Base-by-base conservation (phyloP, 2,888 invertebrate species). In the Argyresthia albistria region DNA sequence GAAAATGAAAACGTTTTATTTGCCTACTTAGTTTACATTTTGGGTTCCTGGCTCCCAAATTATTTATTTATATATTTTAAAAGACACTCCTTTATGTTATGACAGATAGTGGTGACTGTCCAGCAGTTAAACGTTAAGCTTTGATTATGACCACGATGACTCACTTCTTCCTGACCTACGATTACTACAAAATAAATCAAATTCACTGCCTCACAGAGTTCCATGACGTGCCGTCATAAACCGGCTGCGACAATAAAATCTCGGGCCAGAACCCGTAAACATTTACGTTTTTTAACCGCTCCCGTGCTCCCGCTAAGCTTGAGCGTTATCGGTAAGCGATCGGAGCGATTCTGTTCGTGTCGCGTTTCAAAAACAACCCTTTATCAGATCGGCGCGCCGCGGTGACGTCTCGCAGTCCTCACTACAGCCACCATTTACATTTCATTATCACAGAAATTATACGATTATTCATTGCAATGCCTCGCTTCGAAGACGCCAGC, bases 311-410 rank as follows among this genome's bases (percentile, higher is more conserved):
- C 82, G 83, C 66, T 62, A 62, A 57, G 61, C 61, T 25, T 25
- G 65, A 65, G 66, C 76, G 78, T 84, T 84, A 86, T 86, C 79
- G 79, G 69, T 69, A 79, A 79, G 67, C 76, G 67, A 80, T 78
- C 69, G 37, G n/a, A 64, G 64, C 39, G 64, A 66, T 62, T 25
- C 60, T 65, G 63, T 69, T 66, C 64, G 62, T 69, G 69, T 70
- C 77, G 76, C 74, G 76, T 14, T 36, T n/a, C 37, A 11, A 15
- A 37, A 36, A 15, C 72, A 80, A 83, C 81, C 81, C 83, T 82
- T 86, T 87, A 87, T 86, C 86, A 67, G 86, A 86, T 84, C 62
- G 84, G 63, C 77, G 59, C 63, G 63, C 25, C 25, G 58, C 61
- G 61, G 84, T 67, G 77, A 79, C 70, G 72, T 82, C 84, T 69